Evolutionary conservation across 2,113 vertebrate species (phyloP), one percentile per base, ranked within the genome.

Genomic region (Vireo altiloquus): DNA sequence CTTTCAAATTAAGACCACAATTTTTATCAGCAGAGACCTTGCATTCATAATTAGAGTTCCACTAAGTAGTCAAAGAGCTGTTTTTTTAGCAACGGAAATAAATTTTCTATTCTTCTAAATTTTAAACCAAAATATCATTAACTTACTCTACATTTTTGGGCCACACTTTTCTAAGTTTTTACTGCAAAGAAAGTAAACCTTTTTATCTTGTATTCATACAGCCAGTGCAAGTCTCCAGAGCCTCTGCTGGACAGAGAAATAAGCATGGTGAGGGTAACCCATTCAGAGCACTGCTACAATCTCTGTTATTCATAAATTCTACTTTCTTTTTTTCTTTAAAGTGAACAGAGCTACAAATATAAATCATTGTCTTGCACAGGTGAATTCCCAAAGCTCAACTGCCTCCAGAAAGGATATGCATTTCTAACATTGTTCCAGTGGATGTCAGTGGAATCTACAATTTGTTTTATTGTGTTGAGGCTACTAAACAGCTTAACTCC

Each of bases 391-490:
- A 61, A 37, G 33, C n/a, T 85, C 33, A 61, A 6, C 3, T 66
- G 46, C 18, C 42, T 83, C 22, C 53, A 79, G 52, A 89, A 82
- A 90, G 63, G 46, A 66, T 80, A 40, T 80, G 91, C 46, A 82
- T 88, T 96, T 89, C 63, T 63, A 91, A 6, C 42, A 54, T 25
- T 37, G 47, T 39, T 96, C 94, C 93, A 88, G 82, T 68, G 92
- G 93, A 88, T 91, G 87, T 90, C 92, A 96, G 87, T 47, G 87
- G 60, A 91, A 94, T 18, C 39, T 94, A 42, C 52, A 37, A 56
- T 64, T 91, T 78, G 23, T 77, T 95, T 88, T 69, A 57, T 39
- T 70, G 46, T 14, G 2, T 61, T 91, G 63, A 46, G 46, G 76
- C 37, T 68, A 72, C 33, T 46, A 19, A 91, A 37, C 10, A 53